Base-by-base conservation (phyloP, 1,140 invertebrate genomes). In the Brachionus calyciflorus region DNA sequence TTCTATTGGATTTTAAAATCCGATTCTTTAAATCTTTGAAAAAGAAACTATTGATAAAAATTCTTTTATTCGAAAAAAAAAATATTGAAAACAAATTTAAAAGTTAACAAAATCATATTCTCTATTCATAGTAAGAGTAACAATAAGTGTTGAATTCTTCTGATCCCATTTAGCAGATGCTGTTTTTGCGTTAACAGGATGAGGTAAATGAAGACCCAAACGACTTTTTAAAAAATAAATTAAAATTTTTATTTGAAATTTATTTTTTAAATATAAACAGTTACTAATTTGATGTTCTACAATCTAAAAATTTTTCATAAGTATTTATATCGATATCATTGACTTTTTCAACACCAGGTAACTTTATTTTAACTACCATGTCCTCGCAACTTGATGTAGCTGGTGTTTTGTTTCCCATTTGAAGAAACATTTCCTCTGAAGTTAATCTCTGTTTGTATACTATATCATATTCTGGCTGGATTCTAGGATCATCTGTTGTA, bases 101-200 rank as follows among this genome's bases (percentile, higher is more conserved):
- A 92, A 93, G 85, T 94, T 93, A 33, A 93, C 84, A 81, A 87
- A 89, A 85, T 93, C 92, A 80, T 91, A 89, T 81, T 93, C 92
- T 77, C 92, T 86, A 40, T 86, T 83, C 80, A 93, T 86, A 37
- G 87, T 87, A 44, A 93, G 83, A 19, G 89, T 91, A 12, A 93
- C 85, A 78, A 88, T 86, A 46, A 94, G 85, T 19, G 86, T 89
- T 76, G 89, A 87, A 21, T 86, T 84, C n/a, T 89, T 87, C n/a
- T 82, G 78, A 81, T 92, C 88, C 89, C 91, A 95, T 79, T 90
- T 88, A 7, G 93, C 92, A 77, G 89, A 89, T 2, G 91, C 91
- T 21, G 84, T 85, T 75, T 93, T 90, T 7, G 91, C 90, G 82
- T 93, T 88, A 1, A 93, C 89, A 0, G 88, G 87, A 82, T 93